Evolutionary conservation across 2,797 vertebrate genomes (phyloP).

Genomic region (Sitta carolinensis): DNA sequence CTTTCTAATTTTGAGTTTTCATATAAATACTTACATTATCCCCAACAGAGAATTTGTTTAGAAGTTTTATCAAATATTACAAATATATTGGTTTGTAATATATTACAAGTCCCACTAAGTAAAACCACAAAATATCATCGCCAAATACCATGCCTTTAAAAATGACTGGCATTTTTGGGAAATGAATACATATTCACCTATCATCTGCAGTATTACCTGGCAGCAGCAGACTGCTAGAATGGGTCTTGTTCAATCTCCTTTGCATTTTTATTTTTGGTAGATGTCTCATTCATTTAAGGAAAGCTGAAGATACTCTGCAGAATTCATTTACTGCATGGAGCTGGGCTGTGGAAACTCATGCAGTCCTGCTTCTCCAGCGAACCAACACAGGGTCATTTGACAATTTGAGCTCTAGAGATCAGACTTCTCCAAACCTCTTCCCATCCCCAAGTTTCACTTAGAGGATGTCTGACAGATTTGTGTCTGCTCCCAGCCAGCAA

Average conservation of each 20-base stretch:
- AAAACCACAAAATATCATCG: not conserved
- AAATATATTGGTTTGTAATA: not conserved
- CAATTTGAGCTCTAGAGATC: not conserved
- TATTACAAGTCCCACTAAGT: not conserved
- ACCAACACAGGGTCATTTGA: not conserved
- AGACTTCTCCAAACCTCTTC: not conserved
- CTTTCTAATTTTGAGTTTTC: not conserved
- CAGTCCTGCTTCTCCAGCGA: not conserved
- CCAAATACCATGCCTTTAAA: not conserved
- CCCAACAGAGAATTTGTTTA: not conserved
- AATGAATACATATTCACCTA: not conserved
- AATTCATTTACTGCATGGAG: not conserved
- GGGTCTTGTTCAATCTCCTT: rapidly evolving
- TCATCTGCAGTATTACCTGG: not conserved
- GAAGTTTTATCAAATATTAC: not conserved
- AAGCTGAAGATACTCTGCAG: not conserved
- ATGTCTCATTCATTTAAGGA: not conserved
- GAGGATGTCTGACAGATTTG: not conserved
- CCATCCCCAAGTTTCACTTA: not conserved
- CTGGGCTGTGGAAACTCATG: not conserved
- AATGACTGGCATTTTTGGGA: not conserved
- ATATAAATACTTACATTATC: not conserved
- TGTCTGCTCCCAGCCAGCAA: not conserved
- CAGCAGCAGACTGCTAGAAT: not conserved
- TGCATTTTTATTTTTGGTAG: not conserved